Conservation (phyloP, 2,113 vertebrate genomes). For the Thamnaconus septentrionalis region DNA sequence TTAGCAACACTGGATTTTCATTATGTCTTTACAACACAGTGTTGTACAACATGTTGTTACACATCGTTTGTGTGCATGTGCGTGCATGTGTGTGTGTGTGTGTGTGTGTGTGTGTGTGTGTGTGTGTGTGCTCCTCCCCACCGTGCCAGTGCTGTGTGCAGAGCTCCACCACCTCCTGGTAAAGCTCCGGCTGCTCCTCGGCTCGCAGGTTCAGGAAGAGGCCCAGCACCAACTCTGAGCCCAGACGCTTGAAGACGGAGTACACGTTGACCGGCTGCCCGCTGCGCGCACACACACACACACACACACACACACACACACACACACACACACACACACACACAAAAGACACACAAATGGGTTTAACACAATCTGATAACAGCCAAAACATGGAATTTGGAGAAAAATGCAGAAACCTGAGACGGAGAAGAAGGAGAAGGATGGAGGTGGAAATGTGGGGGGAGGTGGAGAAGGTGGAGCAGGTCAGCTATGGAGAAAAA, state of each 20-base stretch:
- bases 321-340: slow-evolving; percentile 10
- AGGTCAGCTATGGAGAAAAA: no score
- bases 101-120: not conserved
- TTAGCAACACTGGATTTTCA: no score
- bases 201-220: slow-evolving; percentile 66
- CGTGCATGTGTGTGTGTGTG: not conserved
- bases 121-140: slow-evolving; percentile 14
- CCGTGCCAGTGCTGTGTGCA: slow-evolving; percentile 74
- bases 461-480: no score
- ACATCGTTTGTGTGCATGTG: slow-evolving; percentile 11
- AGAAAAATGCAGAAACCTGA: not conserved
- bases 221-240: slow-evolving; percentile 68
- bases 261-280: slow-evolving; percentile 57
- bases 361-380: not conserved
- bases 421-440: not conserved
- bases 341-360: slow-evolving; percentile 18
- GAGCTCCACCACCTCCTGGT: slow-evolving; percentile 62
- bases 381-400: no score
- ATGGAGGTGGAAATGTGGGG: no score
- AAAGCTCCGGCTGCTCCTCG: slow-evolving; percentile 63
- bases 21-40: not conserved
- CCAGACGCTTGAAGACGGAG: slow-evolving; percentile 59
- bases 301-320: slow-evolving; percentile 24
- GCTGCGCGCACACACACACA: slow-evolving; percentile 34
- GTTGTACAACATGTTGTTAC: slow-evolving; percentile 3